These are phyloP conservation scores for Corythornis vintsioides DNA, from an alignment of 2,113 vertebrate species.

Conservation along the genomic window DNA sequence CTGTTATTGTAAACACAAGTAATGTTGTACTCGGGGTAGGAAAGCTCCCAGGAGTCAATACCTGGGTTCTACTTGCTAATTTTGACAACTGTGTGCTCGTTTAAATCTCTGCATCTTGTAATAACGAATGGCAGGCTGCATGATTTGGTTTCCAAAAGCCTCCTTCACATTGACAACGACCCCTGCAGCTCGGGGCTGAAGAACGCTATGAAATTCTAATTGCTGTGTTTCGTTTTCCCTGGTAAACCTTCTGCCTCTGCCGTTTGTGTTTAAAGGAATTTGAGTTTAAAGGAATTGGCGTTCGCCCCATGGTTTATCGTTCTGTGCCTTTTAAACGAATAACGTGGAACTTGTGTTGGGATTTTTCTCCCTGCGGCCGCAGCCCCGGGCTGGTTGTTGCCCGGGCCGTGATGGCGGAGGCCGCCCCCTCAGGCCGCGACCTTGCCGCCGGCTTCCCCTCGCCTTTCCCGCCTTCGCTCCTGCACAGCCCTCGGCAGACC, in stretches of 20 bases:
- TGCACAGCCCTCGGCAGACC: fast-evolving
- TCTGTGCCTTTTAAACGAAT: background rate
- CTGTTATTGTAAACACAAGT: background rate
- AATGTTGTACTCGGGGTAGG: fast-evolving
- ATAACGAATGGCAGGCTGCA: background rate
- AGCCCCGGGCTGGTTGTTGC: fast-evolving
- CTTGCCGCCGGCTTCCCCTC: no score
- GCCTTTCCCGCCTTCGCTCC: background rate
- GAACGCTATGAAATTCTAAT: background rate
- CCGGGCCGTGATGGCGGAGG: background rate
- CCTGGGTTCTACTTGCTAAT: background rate
- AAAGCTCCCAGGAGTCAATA: background rate
- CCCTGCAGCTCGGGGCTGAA: background rate
- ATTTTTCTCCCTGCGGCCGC: fast-evolving
- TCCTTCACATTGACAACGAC: fast-evolving
- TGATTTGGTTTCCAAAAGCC: background rate
- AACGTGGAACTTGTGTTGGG: fast-evolving
- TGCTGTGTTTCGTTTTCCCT: background rate
- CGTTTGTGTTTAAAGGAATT: background rate
- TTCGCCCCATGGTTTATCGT: background rate
- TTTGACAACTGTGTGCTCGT: background rate
- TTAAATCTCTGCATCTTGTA: background rate
- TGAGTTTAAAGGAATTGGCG: background rate
- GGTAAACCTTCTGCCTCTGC: background rate
- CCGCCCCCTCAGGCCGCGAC: background rate